Evolutionary conservation across 2,113 vertebrate genomes (phyloP).

Genomic region (Dissostichus mawsoni): DNA sequence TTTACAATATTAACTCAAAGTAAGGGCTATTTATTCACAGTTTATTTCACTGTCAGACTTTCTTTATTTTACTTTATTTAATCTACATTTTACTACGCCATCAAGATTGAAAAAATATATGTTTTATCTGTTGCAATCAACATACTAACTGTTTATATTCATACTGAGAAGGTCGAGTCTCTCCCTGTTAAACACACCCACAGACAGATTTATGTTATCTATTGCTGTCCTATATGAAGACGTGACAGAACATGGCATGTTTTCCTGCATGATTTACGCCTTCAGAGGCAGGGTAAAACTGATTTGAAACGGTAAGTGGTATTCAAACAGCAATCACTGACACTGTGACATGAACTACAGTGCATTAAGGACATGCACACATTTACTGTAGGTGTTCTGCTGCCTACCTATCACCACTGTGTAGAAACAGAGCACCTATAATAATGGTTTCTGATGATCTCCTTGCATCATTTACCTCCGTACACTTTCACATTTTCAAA

Average conservation of each 20-base stretch:
- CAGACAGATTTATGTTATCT: neutral
- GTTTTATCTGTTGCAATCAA: neutral
- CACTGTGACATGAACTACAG: neutral
- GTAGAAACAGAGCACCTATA: neutral
- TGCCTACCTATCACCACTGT: neutral
- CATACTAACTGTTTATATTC: neutral
- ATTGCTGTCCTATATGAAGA: neutral
- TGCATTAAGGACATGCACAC: neutral
- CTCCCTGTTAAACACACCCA: neutral
- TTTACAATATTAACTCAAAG: constrained; percentile 9
- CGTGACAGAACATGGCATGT: neutral
- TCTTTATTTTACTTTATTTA: too few species aligned
- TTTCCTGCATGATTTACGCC: neutral
- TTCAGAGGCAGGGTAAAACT: neutral
- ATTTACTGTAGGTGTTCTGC: neutral
- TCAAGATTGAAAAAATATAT: too few species aligned
- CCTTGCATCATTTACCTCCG: neutral
- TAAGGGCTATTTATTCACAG: too few species aligned
- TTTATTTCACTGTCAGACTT: too few species aligned
- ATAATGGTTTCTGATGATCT: neutral
- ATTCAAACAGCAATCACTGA: neutral
- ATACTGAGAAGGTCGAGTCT: neutral
- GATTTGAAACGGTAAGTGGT: constrained; percentile 1
- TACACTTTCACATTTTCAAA: neutral
- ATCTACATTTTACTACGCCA: too few species aligned